phyloP scores from a whole-genome alignment of 92 coral and sea anemone species.

The Umimayanthus chanpuru region DNA sequence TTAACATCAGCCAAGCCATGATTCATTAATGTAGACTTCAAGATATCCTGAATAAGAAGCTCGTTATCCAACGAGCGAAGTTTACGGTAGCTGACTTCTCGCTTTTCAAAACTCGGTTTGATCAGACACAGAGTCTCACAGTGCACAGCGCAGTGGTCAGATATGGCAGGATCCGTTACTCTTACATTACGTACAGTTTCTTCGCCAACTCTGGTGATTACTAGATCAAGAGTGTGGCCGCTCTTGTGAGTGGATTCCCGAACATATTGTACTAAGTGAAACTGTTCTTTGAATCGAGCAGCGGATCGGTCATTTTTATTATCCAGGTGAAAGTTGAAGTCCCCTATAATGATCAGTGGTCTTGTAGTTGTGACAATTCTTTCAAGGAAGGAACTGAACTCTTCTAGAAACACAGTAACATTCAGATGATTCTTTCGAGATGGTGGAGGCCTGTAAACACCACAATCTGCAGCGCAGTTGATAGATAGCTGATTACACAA shows the following conservation, averaged over 20 bases:
- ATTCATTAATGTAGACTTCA: conserved; percentile 33
- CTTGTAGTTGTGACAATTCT: conserved; percentile 49
- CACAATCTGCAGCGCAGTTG: conserved; percentile 50
- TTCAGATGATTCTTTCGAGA: conserved; percentile 50
- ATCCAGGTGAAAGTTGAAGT: conserved; percentile 48
- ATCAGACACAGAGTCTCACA: conserved; percentile 41
- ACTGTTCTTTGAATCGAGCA: conserved; percentile 49
- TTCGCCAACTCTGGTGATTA: conserved; percentile 51
- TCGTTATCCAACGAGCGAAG: conserved; percentile 43
- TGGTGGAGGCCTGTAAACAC: conserved; percentile 56
- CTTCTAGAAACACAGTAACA: conserved; percentile 45
- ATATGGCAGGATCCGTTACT: conserved; percentile 57
- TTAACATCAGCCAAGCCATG: conserved; percentile 39
- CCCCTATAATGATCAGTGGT: conserved; percentile 32
- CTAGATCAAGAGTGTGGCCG: conserved; percentile 46
- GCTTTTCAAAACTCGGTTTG: conserved; percentile 50
- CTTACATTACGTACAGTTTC: conserved; percentile 50
- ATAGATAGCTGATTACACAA: conserved; percentile 50
- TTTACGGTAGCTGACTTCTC: conserved; percentile 48
- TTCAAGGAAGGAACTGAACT: background rate
- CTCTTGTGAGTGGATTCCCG: conserved; percentile 51
- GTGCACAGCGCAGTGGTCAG: conserved; percentile 51
- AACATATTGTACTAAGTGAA: conserved; percentile 40
- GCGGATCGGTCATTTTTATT: conserved; percentile 35
- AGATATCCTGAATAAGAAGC: conserved; percentile 39